A percentile compares a stretch with the other conserved stretches of the same genome.
Evolutionary conservation across 2,113 vertebrate species (phyloP).

Genomic region (Scartelaos histophorus): DNA sequence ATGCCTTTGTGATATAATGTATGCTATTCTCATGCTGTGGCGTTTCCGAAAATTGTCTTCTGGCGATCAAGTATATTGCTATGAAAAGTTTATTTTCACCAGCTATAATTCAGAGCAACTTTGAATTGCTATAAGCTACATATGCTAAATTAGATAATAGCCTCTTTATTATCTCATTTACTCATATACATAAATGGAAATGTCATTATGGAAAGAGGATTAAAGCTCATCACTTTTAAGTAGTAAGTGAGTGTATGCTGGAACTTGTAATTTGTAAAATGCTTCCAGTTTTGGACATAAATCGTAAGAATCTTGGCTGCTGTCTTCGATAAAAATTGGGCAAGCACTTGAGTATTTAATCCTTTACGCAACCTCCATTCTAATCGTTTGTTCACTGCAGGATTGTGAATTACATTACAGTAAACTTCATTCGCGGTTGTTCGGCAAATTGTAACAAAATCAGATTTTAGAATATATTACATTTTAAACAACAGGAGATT

Average conservation of each 20-base stretch:
- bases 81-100: not conserved
- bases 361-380: not conserved
- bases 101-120: not conserved
- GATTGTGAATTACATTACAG: not conserved
- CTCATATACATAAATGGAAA: constrained; percentile 6
- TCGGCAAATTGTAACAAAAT: too few species aligned
- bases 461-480: too few species aligned
- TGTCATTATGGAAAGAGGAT: constrained; percentile 4
- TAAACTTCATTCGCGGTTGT: not conserved
- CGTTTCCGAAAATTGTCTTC: constrained; percentile 17
- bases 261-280: not conserved
- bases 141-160: constrained; percentile 8
- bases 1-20: not conserved
- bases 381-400: not conserved
- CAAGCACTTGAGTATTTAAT: constrained; percentile 4
- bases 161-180: constrained; percentile 8
- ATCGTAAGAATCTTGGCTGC: constrained; percentile 2
- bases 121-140: not conserved
- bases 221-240: constrained; percentile 5
- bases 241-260: not conserved
- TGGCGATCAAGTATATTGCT: not conserved
- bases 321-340: not conserved
- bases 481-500: too few species aligned
- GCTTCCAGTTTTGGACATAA: constrained; percentile 2
- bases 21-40: constrained; percentile 21